Conservation (phyloP, 2,888 invertebrate species). For the Drosophila stalkeri region DNA sequence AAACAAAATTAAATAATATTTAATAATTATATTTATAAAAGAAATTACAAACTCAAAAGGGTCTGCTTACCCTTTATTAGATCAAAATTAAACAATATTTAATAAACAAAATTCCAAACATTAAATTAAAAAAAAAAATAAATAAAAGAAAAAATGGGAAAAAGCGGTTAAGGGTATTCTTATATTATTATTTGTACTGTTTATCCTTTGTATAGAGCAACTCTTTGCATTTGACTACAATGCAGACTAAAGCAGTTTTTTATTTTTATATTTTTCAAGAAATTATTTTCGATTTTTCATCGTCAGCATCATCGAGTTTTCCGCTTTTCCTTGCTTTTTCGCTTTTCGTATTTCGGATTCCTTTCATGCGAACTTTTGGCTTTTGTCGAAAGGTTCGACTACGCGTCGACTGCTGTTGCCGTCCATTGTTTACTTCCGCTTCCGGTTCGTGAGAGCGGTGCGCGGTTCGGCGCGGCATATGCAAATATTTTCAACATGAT, state of each 20-base stretch:
- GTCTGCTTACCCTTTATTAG: too few species aligned
- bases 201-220: neutral
- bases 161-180: neutral
- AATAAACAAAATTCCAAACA: neutral
- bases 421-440: constrained; percentile 78
- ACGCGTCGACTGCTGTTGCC: constrained; percentile 13
- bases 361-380: constrained; percentile 37
- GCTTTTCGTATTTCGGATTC: constrained; percentile 27
- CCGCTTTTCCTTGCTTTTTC: constrained; percentile 21
- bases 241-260: constrained; percentile 4
- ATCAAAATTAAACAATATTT: neutral
- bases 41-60: too few species aligned
- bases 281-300: constrained; percentile 25
- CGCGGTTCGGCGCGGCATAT: constrained; percentile 51
- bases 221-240: neutral
- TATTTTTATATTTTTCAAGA: neutral
- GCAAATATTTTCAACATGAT: constrained; percentile 75
- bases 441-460: constrained; percentile 45
- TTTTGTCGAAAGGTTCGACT: constrained; percentile 29
- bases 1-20: neutral
- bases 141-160: too few species aligned
- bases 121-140: neutral
- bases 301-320: constrained; percentile 22
- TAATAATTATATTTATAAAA: too few species aligned
- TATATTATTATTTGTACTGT: neutral